phyloP scores from a whole-genome alignment of 2,888 invertebrate species.

The Tricholauxania praeusta region DNA sequence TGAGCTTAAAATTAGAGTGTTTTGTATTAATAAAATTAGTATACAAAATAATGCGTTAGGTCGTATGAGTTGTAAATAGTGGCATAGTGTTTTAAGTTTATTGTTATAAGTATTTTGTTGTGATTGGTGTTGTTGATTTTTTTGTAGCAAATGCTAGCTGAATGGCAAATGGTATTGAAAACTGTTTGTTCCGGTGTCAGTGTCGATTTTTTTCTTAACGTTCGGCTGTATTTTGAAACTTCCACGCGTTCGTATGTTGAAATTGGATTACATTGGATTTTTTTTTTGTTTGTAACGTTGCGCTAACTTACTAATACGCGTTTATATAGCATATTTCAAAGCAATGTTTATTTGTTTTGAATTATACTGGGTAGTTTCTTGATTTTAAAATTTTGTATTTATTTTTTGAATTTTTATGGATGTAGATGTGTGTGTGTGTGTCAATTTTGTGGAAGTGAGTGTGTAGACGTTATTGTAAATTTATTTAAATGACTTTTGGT shows the following conservation, averaged over 20 bases:
- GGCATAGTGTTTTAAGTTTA: slow-evolving; percentile 11
- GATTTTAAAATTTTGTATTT: slow-evolving; percentile 1
- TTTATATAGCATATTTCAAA: too few species aligned
- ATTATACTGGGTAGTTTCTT: background rate
- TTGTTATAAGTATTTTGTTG: slow-evolving; percentile 35
- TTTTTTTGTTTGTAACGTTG: too few species aligned
- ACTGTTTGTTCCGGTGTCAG: slow-evolving; percentile 70
- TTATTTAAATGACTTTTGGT: too few species aligned
- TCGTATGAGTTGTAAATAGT: background rate
- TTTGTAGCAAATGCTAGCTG: slow-evolving; percentile 63
- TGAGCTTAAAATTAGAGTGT: too few species aligned
- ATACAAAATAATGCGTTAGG: too few species aligned
- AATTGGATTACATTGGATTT: background rate
- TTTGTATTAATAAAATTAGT: too few species aligned
- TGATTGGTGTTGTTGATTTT: slow-evolving; percentile 37
- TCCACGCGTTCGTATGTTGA: slow-evolving; percentile 27
- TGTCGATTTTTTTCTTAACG: slow-evolving; percentile 62
- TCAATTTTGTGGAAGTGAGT: background rate
- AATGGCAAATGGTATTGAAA: slow-evolving; percentile 68
- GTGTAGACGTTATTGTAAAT: too few species aligned
- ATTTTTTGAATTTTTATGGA: background rate
- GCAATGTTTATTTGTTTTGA: too few species aligned
- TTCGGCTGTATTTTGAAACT: slow-evolving; percentile 61
- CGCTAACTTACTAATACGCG: too few species aligned
- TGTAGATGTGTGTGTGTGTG: slow-evolving; percentile 10